Base-by-base conservation (phyloP, 2,888 invertebrate species). In the Lithophane semibrunnea region DNA sequence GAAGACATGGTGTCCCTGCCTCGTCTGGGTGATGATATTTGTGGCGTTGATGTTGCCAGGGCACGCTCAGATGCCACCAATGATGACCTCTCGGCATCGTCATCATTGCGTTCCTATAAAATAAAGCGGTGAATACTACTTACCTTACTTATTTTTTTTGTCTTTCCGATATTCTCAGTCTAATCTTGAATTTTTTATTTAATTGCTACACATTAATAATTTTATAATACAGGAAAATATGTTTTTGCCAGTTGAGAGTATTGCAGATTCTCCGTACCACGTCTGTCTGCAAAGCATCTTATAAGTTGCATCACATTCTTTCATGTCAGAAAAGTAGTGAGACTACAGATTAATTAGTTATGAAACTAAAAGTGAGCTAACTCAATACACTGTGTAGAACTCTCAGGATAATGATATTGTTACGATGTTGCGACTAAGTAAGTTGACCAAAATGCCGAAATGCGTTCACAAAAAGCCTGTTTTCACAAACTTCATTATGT, bases 41-140 rank as follows among this genome's bases (percentile, higher is more conserved):
- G 91, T 0, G 96, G 96, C 0, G 96, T 96, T 1, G 96, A 95
- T 0, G 95, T 91, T 0, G 94, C 95, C 86, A 93, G 89, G 0
- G 95, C 94, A 4, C 94, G 92, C 88, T 97, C 97, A 0, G 95
- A 96, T 0, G 97, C 96, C 91, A 97, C 91, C 88, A 97, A 88
- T 0, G 94, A 96, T 1, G 96, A 97, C 37, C 97, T 94, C 85
- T 97, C 97, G 0, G 97, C 97, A 86, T 97, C 97, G 91, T 97
- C 97, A 89, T 97, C 97, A 89, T 97, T 97, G 77, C 91, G 89
- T 75, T 94, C 95, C 97, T 61, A 10, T 60, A 60, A 60, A 60
- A 58, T 29, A 58, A 58, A 58, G 24, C 8, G 24, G 29, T 8
- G 16, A 24, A 58, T 24, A 24, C 21, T 21, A 29, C 29, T 47